Percentiles rank a stretch among this genome's conserved stretches.
phyloP scores from a whole-genome alignment of 2,888 invertebrate genomes.

The Dione vanillae region DNA sequence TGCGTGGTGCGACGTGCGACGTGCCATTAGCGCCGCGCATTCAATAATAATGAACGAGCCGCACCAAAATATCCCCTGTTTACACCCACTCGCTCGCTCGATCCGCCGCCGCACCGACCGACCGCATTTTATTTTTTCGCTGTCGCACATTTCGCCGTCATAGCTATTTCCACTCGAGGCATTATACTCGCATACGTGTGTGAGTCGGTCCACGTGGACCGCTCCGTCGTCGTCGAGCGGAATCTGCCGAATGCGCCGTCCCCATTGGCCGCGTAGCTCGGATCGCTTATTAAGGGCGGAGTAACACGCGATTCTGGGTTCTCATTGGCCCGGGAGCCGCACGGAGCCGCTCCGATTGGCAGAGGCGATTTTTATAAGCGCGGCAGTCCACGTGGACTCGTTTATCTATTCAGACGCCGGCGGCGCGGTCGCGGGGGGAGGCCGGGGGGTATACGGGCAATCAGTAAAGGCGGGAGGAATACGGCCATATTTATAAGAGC shows the following conservation, averaged over 20 bases:
- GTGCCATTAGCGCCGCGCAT: conserved; percentile 80
- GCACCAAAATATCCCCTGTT: conserved; percentile 83
- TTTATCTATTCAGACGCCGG: conserved; percentile 86
- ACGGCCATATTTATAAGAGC: conserved; percentile 85
- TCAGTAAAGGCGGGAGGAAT: conserved; percentile 85
- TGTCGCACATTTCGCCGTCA: conserved; percentile 85
- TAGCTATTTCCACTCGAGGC: conserved; percentile 85
- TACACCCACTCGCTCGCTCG: conserved; percentile 80
- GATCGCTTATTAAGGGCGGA: conserved; percentile 85
- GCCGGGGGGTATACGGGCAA: conserved; percentile 85
- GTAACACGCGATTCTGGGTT: conserved; percentile 73
- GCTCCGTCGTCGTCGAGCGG: conserved; percentile 77
- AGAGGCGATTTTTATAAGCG: conserved; percentile 83
- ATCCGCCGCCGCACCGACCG: conserved; percentile 76
- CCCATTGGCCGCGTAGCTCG: conserved; percentile 66
- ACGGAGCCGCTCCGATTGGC: conserved; percentile 65
- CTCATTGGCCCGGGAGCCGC: conserved; percentile 62
- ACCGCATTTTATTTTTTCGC: conserved; percentile 85
- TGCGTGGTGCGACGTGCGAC: conserved; percentile 62
- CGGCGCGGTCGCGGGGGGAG: conserved; percentile 84
- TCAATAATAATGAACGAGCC: conserved; percentile 84
- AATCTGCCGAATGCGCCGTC: conserved; percentile 62
- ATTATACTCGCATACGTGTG: conserved; percentile 78
- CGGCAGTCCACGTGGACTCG: conserved; percentile 84
- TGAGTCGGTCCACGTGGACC: conserved; percentile 81